Base-by-base conservation (phyloP, 2,113 vertebrate species). In the Paradisaea rubra region DNA sequence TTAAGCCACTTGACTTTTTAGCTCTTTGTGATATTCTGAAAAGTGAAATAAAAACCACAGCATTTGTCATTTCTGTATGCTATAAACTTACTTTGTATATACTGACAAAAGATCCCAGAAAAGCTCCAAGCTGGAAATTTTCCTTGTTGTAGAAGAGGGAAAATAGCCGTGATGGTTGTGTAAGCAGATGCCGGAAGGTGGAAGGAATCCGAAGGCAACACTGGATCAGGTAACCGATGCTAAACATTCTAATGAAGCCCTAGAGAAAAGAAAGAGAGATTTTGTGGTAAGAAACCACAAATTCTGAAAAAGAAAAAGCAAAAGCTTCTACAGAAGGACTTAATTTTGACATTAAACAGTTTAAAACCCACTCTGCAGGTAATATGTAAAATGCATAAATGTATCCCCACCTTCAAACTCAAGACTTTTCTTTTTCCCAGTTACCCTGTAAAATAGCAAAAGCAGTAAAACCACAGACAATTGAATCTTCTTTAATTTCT, bases 231-330 rank as follows among this genome's bases (percentile, higher is more conserved):
- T 99, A 99, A 47, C 99, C 99, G 4, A 99, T 98, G 27, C 99
- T 99, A 93, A 99, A 99, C 99, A 99, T 99, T 96, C 99, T 97
- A 95, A 99, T 97, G 94, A 99, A 99, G 65, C 99, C 99, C 99
- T 99, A 89, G 14, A 93, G 86, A 91, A 96, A 95, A 81, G 37
- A 86, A 20, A 81, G 50, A 50, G 30, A 84, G 7, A 57, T 61
- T 81, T 9, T 74, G 37, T 44, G n/a, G 61, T 79, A 78, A 96
- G 66, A 90, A 96, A 81, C 78, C 57, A 76, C 54, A 37, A 73
- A 72, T 57, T 81, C 60, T 74, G 81, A 69, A 52, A 65, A 57
- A 86, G 15, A 7, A 56, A 64, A 54, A 86, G 23, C 41, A 88
- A 54, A 59, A 87, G 20, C 14, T 25, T 83, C 31, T 70, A 69